A percentile compares a stretch with the other conserved stretches of the same genome.
These are phyloP conservation scores for Acanthiza pusilla DNA, from an alignment of 2,797 vertebrate species.

Conservation along the genomic window DNA sequence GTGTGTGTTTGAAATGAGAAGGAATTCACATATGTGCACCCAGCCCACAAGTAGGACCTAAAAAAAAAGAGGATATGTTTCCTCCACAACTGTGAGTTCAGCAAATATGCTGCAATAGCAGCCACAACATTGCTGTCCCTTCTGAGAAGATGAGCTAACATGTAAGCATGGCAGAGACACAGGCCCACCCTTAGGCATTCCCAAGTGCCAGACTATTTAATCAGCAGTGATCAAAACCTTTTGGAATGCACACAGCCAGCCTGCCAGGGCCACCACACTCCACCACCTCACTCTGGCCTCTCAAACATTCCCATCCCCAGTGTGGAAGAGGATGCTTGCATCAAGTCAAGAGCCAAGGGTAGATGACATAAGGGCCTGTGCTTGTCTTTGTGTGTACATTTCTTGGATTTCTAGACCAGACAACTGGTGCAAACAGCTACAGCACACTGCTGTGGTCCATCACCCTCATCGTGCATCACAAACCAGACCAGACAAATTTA, in stretches of 20 bases:
- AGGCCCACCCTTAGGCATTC: not conserved
- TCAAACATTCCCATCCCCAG: not conserved
- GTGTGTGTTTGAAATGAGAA: not conserved
- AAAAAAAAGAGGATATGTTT: not conserved
- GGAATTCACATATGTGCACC: not conserved
- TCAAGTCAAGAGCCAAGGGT: not conserved
- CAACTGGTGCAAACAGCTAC: not conserved
- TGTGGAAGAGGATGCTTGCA: not conserved
- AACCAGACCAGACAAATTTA: not conserved
- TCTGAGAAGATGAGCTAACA: not conserved
- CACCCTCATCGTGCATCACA: fast-evolving
- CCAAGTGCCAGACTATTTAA: not conserved
- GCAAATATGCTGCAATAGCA: not conserved
- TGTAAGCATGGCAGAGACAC: not conserved
- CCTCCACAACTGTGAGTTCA: not conserved
- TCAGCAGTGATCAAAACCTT: not conserved
- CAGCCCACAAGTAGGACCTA: not conserved
- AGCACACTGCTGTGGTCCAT: not conserved
- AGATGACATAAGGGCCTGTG: not conserved
- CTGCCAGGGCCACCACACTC: not conserved
- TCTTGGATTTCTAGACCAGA: not conserved
- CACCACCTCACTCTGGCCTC: not conserved
- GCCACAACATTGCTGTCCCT: not conserved
- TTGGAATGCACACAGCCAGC: not conserved
- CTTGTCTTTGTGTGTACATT: fast-evolving